phyloP scores from a whole-genome alignment of 2,888 invertebrate species.

The Lasioglossum oenotherae region DNA sequence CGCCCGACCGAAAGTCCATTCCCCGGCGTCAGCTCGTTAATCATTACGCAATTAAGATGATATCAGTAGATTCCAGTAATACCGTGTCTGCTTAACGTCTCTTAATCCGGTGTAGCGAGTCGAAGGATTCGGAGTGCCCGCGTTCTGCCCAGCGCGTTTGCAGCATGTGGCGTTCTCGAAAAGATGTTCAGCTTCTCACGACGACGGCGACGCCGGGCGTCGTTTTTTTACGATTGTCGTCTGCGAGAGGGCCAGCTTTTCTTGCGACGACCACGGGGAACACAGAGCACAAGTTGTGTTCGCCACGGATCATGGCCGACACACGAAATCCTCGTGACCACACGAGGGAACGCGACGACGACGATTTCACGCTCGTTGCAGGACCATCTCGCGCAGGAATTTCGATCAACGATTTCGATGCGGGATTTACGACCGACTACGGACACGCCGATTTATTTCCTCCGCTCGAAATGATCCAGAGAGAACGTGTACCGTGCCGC shows the following conservation, averaged over 20 bases:
- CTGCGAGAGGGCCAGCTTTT: not conserved
- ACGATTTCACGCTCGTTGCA: constrained; percentile 12
- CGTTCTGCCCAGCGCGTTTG: not conserved
- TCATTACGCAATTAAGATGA: constrained; percentile 47
- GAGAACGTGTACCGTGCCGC: constrained; percentile 24
- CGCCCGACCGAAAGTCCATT: constrained; percentile 23
- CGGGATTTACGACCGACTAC: constrained; percentile 31
- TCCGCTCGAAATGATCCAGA: constrained; percentile 41
- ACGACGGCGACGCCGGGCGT: not conserved
- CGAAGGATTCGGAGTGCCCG: constrained; percentile 10
- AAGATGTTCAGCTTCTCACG: constrained; percentile 1
- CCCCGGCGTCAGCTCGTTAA: constrained; percentile 37
- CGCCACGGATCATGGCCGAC: not conserved
- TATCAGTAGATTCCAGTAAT: constrained; percentile 43
- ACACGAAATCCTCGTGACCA: not conserved
- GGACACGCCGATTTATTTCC: constrained; percentile 41
- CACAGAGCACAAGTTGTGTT: not conserved
- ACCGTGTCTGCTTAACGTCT: constrained; percentile 43
- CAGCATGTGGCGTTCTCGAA: constrained; percentile 3
- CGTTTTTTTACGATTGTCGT: not conserved
- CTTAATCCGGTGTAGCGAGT: constrained; percentile 33
- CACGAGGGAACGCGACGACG: not conserved
- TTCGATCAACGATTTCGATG: constrained; percentile 24
- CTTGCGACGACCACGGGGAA: not conserved
- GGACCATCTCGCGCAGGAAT: constrained; percentile 11